Evolutionary conservation across 2,113 vertebrate species (phyloP).

Genomic region (Romanogobio albipinnatus): DNA sequence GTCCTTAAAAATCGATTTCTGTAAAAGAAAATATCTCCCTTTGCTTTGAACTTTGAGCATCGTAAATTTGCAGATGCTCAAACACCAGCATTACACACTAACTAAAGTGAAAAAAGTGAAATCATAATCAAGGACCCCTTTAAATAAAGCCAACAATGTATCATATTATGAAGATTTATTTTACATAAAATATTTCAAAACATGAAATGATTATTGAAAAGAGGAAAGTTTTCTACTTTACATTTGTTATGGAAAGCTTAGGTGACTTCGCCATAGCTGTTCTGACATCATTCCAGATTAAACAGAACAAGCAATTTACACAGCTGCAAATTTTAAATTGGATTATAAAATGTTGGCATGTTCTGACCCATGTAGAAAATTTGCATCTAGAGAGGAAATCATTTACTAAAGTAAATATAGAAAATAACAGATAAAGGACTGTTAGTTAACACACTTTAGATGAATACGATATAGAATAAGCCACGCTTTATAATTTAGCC

Average conservation of each 20-base stretch:
- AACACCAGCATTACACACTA: too few relatives aligned
- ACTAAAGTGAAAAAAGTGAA: too few relatives aligned
- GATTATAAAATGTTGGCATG: not conserved
- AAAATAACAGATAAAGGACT: conserved; percentile 9
- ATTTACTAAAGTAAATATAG: not conserved
- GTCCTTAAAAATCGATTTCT: too few relatives aligned
- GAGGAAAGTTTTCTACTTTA: not conserved
- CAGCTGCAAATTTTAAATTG: conserved; percentile 6
- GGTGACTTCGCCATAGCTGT: not conserved
- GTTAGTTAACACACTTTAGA: not conserved
- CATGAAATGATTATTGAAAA: not conserved
- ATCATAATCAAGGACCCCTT: too few relatives aligned
- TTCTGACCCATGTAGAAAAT: not conserved
- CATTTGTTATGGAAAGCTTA: not conserved
- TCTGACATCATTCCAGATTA: not conserved
- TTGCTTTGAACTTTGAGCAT: too few relatives aligned
- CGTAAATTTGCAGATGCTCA: too few relatives aligned
- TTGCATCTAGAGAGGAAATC: not conserved
- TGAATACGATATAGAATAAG: not conserved
- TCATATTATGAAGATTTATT: not conserved
- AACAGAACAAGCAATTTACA: not conserved
- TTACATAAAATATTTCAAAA: not conserved
- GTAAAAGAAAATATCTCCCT: too few relatives aligned
- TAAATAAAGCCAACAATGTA: not conserved
- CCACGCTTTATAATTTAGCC: not conserved